Evolutionary conservation across 2,797 vertebrate species (phyloP), one percentile per base, ranked within the genome.

Genomic region (Morus bassanus): DNA sequence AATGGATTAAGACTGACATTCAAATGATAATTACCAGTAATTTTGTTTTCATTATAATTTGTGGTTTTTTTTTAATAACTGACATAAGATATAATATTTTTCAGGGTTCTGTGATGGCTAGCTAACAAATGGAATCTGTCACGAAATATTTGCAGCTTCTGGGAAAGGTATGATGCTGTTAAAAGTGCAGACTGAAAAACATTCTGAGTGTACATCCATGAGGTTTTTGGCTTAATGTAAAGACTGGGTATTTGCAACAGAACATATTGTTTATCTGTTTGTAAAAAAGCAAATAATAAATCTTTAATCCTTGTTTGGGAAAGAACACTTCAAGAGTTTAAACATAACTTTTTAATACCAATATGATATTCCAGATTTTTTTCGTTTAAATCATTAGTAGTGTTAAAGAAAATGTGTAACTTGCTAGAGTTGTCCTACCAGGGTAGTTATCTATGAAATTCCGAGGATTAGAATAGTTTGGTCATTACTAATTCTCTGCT

Each of bases 31-130:
- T 98, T 97, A 94, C 97, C 3, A 18, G 95, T 97, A 98, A 98
- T 98, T 98, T 98, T 97, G 93, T 96, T 98, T 98, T 96, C 82
- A 63, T 97, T 97, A 72, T 96, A 97, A 97, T 97, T 98, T 97
- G 95, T 95, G 95, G 64, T 10, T 43, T 91, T 96, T 88, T 88
- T 91, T 97, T 59, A 97, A 92, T 95, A 97, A 95, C 89, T 97
- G 97, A 97, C 92, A 95, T 54, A 97, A 97, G 95, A 91, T 76
- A 88, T 92, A 94, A 94, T 96, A 54, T 93, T 98, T 97, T 95
- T 95, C 89, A 88, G 96, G 72, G 88, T n/a, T 94, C 93, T 95
- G 68, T 70, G 81, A 89, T 88, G 91, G 64, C 74, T 23, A 70
- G 60, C 79, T 81, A 91, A 89, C 87, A 93, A 97, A 95, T 81